A percentile compares a stretch with the other conserved stretches of the same genome.
Evolutionary conservation across 1,140 invertebrate genomes (phyloP).

Genomic region (Rhopalosiphum padi): DNA sequence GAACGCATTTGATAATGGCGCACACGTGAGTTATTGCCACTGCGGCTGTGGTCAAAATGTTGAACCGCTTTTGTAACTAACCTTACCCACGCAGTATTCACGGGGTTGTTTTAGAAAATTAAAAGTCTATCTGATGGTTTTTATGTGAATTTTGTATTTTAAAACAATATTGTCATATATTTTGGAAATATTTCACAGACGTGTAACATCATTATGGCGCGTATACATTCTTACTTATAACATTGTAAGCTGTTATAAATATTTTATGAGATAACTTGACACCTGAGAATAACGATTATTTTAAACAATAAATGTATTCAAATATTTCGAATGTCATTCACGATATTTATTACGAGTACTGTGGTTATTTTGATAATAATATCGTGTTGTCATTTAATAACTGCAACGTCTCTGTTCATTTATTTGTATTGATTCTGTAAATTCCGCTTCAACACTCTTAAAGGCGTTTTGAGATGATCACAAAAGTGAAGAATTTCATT

Average conservation of each 20-base stretch:
- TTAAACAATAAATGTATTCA: constrained; percentile 2
- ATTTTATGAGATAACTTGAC: background rate
- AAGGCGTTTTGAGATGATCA: background rate
- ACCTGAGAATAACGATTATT: background rate
- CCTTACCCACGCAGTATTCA: too few relatives aligned
- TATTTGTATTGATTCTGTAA: background rate
- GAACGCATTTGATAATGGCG: background rate
- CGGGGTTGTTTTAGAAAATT: too few relatives aligned
- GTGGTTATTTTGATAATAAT: background rate
- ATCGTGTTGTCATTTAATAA: background rate
- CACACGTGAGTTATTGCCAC: background rate
- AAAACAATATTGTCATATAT: too few relatives aligned
- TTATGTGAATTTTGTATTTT: too few relatives aligned
- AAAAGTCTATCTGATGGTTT: too few relatives aligned
- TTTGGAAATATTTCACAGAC: too few relatives aligned
- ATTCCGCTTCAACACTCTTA: background rate
- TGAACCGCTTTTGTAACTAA: background rate
- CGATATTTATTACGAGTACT: background rate
- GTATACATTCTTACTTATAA: background rate
- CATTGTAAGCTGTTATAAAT: background rate
- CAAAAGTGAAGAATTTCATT: constrained; percentile 30
- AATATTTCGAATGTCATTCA: background rate
- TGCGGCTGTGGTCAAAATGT: background rate
- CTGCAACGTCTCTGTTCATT: background rate
- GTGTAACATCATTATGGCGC: too few relatives aligned